Conservation (phyloP, 1,140 invertebrate species). For the Drosophila busckii region DNA sequence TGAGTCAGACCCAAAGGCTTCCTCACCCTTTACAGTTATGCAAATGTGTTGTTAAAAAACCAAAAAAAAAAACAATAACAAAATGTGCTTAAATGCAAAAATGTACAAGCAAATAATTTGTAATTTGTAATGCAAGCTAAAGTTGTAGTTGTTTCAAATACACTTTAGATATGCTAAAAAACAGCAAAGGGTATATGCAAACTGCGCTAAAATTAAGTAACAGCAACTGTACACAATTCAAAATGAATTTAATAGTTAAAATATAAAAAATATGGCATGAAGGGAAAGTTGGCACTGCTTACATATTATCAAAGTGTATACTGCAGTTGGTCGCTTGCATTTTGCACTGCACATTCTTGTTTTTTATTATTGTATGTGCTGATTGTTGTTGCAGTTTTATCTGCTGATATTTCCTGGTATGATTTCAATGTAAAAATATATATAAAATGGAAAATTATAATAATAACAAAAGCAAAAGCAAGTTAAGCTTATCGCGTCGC, state of each 20-base stretch:
- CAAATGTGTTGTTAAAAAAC: conserved; percentile 59
- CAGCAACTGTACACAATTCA: too few relatives aligned
- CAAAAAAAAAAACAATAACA: conserved; percentile 38
- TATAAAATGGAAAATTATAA: conserved; percentile 20
- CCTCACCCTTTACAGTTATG: conserved; percentile 35
- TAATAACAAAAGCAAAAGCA: conserved; percentile 2
- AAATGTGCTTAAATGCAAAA: conserved; percentile 21
- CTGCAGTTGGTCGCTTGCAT: too few relatives aligned
- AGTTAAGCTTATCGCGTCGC: conserved; percentile 56
- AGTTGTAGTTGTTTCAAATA: conserved; percentile 10
- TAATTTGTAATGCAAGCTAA: conserved; percentile 62
- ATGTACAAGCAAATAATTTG: conserved; percentile 53
- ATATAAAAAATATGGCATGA: too few relatives aligned
- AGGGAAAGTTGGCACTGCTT: too few relatives aligned
- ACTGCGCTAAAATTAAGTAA: too few relatives aligned
- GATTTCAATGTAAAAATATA: conserved; percentile 51
- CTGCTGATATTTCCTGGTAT: conserved; percentile 72
- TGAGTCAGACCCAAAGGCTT: conserved; percentile 19
- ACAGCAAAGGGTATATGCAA: too few relatives aligned
- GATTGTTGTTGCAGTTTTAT: conserved; percentile 45
- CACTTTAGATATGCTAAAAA: too few relatives aligned
- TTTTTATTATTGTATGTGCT: conserved; percentile 18
- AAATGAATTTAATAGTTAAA: too few relatives aligned
- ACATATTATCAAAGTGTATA: too few relatives aligned
- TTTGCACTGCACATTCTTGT: too few relatives aligned